phyloP scores from a whole-genome alignment of 2,113 vertebrate genomes.

The Platanista minor region DNA sequence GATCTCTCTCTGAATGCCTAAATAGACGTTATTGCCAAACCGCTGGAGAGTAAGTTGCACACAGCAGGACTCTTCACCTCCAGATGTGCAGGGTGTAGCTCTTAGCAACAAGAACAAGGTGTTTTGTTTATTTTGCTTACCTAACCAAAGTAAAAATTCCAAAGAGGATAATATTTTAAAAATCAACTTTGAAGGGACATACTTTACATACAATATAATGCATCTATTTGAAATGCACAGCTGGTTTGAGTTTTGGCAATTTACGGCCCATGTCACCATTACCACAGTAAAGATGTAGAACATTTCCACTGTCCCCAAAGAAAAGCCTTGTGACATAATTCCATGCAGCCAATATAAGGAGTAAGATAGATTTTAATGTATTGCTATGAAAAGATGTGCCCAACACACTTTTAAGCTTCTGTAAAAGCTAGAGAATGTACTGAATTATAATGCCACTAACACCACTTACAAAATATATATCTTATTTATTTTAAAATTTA shows the following conservation, averaged over 20 bases:
- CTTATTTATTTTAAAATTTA: no score
- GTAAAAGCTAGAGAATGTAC: not conserved
- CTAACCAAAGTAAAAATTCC: not conserved
- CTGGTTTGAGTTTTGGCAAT: not conserved
- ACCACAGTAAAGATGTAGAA: not conserved
- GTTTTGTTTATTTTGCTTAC: not conserved
- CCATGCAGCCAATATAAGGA: not conserved
- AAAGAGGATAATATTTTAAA: not conserved
- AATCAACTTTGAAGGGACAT: not conserved
- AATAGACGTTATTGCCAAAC: not conserved
- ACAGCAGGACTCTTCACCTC: not conserved
- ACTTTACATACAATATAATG: no score
- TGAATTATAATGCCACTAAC: not conserved
- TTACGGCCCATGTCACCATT: not conserved
- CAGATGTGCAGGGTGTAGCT: not conserved
- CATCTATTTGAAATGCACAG: not conserved
- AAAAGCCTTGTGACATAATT: not conserved
- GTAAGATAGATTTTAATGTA: not conserved
- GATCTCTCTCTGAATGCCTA: not conserved
- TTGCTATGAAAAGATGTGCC: not conserved
- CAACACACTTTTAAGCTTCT: not conserved
- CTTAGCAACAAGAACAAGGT: not conserved
- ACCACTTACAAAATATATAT: not conserved
- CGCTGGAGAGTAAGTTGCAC: not conserved
- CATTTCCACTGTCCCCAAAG: not conserved